Base-by-base conservation (phyloP, 2,888 invertebrate genomes). In the Sinhomidia bicolor region DNA sequence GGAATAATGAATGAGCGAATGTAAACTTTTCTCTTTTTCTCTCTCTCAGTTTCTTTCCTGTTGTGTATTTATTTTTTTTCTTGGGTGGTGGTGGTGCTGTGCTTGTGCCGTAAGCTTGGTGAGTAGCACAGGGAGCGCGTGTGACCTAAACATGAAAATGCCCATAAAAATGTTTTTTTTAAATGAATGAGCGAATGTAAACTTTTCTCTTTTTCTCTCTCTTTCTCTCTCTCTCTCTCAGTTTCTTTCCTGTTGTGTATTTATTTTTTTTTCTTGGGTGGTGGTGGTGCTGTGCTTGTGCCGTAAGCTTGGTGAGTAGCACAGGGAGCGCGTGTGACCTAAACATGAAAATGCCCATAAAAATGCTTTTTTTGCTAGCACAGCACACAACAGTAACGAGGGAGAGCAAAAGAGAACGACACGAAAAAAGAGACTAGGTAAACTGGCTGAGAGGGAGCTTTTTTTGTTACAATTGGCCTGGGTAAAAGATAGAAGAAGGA, bases 331-430 rank as follows among this genome's bases (percentile, higher is more conserved):
- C 26, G 74, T 74, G 74, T 47, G 74, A 74, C 74, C 74, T 26
- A 74, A n/a, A 74, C 74, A 29, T 6, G 74, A 74, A 74, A 74
- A 74, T 74, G 51, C 47, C 74, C 74, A 74, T 74, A n/a, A 47
- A 74, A 74, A 74, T 74, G 71, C 32, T 32, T 65, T 65, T 74
- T 65, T 65, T 65, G n/a, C n/a, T n/a, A n/a, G n/a, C 68, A 36
- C 68, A 68, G 36, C 44, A 23, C 29, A 74, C 41, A 41, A 41
- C 7, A n/a, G 26, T 20, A 32, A 74, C 41, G 47, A 17, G 10
- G 41, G 17, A 47, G 5, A 20, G 23, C 6, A 20, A 47, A 14
- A 44, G 74, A 47, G 23, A 41, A 20, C 7, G 41, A 26, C 36
- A 36, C n/a, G 44, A 20, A 7, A 44, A 71, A 7, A 41, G 20